Conservation (phyloP, 1,140 invertebrate species). For the Semibalanus balanoides region DNA sequence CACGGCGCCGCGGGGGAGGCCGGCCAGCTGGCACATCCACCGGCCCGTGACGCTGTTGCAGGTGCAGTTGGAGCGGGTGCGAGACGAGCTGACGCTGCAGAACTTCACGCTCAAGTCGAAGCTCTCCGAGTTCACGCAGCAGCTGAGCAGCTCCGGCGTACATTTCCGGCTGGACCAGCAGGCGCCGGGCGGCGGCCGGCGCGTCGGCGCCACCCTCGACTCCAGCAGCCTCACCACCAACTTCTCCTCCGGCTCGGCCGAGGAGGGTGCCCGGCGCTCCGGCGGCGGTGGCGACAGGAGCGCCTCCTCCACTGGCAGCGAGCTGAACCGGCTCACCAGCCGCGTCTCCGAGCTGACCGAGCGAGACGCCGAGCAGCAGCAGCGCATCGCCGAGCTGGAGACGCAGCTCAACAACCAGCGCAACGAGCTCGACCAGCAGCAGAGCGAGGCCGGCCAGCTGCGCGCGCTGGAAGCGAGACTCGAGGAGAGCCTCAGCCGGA, state of each 20-base stretch:
- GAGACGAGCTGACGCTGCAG: conserved; percentile 28
- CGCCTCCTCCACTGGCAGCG: conserved; percentile 26
- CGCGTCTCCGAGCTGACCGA: conserved; percentile 20
- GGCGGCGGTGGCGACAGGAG: conserved; percentile 26
- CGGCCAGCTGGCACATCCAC: not conserved
- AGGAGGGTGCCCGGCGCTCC: too few species aligned
- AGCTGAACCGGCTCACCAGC: conserved; percentile 23
- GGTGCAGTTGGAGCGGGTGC: conserved; percentile 27
- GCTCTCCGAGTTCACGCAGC: conserved; percentile 21
- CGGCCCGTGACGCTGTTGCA: conserved; percentile 9
- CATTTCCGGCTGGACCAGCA: not conserved
- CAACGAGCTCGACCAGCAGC: conserved; percentile 15
- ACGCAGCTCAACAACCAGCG: conserved; percentile 20
- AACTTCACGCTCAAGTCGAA: conserved; percentile 27
- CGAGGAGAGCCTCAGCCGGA: conserved; percentile 18
- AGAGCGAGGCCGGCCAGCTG: conserved; percentile 15
- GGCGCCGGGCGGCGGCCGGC: too few species aligned
- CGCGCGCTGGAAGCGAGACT: conserved; percentile 21
- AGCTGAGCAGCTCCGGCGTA: not conserved
- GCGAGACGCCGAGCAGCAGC: conserved; percentile 21
- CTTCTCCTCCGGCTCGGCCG: conserved; percentile 25
- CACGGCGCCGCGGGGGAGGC: too few species aligned
- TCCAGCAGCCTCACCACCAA: not conserved
- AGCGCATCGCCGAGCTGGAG: conserved; percentile 20
- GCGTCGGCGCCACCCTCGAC: not conserved